Base-by-base conservation (phyloP, 2,797 vertebrate species). In the Peromyscus melanophrys region DNA sequence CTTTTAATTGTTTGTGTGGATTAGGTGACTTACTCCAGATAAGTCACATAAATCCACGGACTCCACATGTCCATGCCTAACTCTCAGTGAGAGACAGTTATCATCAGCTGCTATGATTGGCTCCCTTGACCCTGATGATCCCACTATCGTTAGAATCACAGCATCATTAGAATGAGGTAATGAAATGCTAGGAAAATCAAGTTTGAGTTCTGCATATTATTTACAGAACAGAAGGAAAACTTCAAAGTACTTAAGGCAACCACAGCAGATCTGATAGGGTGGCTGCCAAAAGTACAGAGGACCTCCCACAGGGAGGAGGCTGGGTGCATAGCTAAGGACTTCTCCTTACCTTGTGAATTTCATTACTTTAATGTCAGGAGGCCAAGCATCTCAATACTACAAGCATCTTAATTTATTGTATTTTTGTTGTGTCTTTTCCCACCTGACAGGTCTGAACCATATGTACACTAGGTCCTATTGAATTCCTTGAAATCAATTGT, bases 401-500 rank as follows among this genome's bases (percentile, higher is more conserved):
- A 88, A 0, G 49, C 14, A 92, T 97, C 92, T 95, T 93, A 89
- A 94, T 81, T 96, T 65, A 81, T 65, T 59, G 1, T 81, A 76
- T 9, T 97, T 96, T 95, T 97, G 61, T 97, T 97, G 14, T 94
- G 92, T 91, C 78, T 81, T 89, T 96, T 96, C 52, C 63, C 84
- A 87, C 65, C 76, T 95, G 94, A 95, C 92, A 89, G 29, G 59
- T 95, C 84, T 96, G 90, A 97, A 61, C 29, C 6, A 85, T 95
- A 57, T 80, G 17, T 77, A 1, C 93, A 84, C 55, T 25, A 3
- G 16, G 69, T 31, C 84, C 67, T 89, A 92, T 94, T 93, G 78
- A 95, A 89, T 97, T 97, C 95, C 87, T 97, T 94, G 85, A 34
- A 96, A 92, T 82, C 31, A 21, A 16, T 95, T 98, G 90, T 97